Base-by-base conservation (phyloP, 2,113 vertebrate genomes). In the Rhabdornis inornatus region DNA sequence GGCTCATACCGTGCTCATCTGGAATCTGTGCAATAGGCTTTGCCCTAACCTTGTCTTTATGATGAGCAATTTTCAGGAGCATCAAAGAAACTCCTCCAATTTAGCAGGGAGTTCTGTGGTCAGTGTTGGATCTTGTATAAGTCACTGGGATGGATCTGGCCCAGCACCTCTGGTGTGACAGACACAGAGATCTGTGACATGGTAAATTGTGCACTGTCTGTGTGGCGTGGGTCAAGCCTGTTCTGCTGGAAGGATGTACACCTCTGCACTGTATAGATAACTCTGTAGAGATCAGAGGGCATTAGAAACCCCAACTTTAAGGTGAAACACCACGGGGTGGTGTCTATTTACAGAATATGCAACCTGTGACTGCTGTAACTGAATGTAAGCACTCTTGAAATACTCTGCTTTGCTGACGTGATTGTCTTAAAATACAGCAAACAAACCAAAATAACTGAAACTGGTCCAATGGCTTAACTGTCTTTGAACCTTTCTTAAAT, bases 371-470 rank as follows among this genome's bases (percentile, higher is more conserved):
- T 95, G 78, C 92, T 87, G 53, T 82, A 84, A 84, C n/a, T 95
- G 90, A 96, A 95, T 93, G 93, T 96, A 93, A 96, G 92, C 94
- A 52, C 93, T 86, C 83, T 84, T 66, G 40, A 94, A 89, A 92
- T 92, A 31, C 66, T 88, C 90, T 85, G 90, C 89, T 95, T 91
- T 59, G 91, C 93, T 95, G 72, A 94, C 57, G 33, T 56, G 68
- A 90, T 93, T 96, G 90, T 92, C 93, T 93, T 92, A 96, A 95
- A 95, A 86, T 75, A 94, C 10, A 97, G 94, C 88, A 95, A 87
- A 84, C 10, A 3, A 97, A 94, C 94, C 96, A 96, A 97, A 96
- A 95, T 27, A 93, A 89, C 86, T 92, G 24, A 57, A 94, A 72
- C 69, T 93, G 86, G 64, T 94, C 94, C 88, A 87, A 45, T 95